Conservation (phyloP, 2,797 vertebrate species). For the Salmo trutta region DNA sequence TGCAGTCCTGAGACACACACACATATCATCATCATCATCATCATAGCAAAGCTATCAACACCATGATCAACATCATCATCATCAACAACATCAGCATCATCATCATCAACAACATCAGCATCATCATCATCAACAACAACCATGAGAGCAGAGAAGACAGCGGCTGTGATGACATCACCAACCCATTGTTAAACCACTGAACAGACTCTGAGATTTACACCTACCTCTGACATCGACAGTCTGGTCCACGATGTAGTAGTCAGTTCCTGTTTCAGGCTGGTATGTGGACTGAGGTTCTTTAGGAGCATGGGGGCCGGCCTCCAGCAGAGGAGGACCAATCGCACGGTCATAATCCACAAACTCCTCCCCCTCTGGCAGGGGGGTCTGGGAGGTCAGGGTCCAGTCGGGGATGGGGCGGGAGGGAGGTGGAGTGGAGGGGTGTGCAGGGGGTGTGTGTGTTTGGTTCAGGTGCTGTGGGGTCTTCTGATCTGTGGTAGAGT, state of each 20-base stretch:
- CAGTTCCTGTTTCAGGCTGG: slow-evolving; percentile 31
- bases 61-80: neutral
- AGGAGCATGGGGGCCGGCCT: slow-evolving; percentile 26
- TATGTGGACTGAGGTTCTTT: slow-evolving; percentile 29
- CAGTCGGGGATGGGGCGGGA: slow-evolving; percentile 38
- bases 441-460: neutral
- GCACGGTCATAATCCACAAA: slow-evolving; percentile 36
- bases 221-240: slow-evolving; percentile 62
- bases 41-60: neutral
- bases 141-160: too few species aligned
- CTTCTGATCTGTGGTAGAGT: neutral
- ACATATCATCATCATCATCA: neutral
- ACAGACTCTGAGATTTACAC: neutral
- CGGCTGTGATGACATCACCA: neutral
- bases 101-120: neutral
- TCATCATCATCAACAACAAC: neutral
- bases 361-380: slow-evolving; percentile 12
- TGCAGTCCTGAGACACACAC: slow-evolving; percentile 37
- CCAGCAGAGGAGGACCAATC: slow-evolving; percentile 4
- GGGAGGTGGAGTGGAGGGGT: neutral
- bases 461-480: neutral
- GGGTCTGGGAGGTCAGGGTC: slow-evolving; percentile 43
- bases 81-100: neutral
- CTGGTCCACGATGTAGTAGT: slow-evolving; percentile 44
- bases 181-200: neutral